Conservation (phyloP, 1,140 invertebrate genomes). For the Orussus abietinus region DNA sequence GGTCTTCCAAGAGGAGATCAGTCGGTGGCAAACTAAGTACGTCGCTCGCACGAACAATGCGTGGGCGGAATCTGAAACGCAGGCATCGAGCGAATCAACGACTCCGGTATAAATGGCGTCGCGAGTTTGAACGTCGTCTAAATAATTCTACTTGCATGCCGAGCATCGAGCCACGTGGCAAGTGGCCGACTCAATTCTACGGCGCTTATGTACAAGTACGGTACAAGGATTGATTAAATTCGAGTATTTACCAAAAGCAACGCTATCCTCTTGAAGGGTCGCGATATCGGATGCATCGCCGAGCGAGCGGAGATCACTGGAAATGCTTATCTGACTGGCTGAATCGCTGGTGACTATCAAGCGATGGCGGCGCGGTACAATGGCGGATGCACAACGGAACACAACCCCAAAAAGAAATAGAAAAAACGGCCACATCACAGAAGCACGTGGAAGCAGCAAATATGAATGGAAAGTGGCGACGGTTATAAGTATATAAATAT, state of each 20-base stretch:
- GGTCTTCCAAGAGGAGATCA: conserved; percentile 94
- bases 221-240: too few relatives aligned
- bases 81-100: conserved; percentile 1
- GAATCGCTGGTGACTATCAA: conserved; percentile 52
- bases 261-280: conserved; percentile 50
- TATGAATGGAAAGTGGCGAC: conserved; percentile 52
- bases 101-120: too few relatives aligned
- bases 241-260: conserved; percentile 50
- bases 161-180: too few relatives aligned
- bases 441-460: conserved; percentile 48
- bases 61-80: conserved; percentile 72
- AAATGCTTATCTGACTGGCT: conserved; percentile 54
- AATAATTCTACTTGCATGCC: too few relatives aligned
- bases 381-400: conserved; percentile 39
- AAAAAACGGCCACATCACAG: conserved; percentile 34
- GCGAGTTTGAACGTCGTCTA: too few relatives aligned
- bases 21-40: conserved; percentile 87
- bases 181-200: too few relatives aligned
- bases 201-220: conserved; percentile 1
- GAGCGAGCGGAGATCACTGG: conserved; percentile 51
- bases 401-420: conserved; percentile 42
- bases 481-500: conserved; percentile 52
- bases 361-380: conserved; percentile 47
- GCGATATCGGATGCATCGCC: conserved; percentile 49
- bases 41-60: conserved; percentile 87